These are phyloP conservation scores for Laticauda laticaudata DNA, from an alignment of 2,113 vertebrate genomes.

Conservation along the genomic window DNA sequence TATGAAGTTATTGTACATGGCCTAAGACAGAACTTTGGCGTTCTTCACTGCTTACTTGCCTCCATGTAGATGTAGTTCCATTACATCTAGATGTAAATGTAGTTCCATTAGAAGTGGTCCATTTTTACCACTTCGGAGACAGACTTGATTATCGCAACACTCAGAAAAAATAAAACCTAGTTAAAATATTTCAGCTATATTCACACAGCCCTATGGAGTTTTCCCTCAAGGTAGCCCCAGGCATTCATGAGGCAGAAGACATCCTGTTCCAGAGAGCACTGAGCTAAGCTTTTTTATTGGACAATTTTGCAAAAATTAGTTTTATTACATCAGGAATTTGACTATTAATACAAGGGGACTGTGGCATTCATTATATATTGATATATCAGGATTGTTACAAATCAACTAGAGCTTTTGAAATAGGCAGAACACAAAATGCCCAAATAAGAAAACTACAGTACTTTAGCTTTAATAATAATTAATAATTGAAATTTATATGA, in stretches of 20 bases:
- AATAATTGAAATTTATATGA: neutral
- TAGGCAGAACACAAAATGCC: neutral
- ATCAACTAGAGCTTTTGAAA: neutral
- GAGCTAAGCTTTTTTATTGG: neutral
- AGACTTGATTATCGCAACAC: neutral
- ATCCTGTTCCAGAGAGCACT: neutral
- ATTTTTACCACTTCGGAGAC: neutral
- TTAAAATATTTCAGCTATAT: neutral
- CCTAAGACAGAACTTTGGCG: too few species aligned
- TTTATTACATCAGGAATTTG: neutral
- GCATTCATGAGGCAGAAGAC: neutral
- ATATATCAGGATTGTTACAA: neutral
- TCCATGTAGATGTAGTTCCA: too few species aligned
- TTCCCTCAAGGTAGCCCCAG: neutral
- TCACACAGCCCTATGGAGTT: neutral
- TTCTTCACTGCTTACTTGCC: too few species aligned
- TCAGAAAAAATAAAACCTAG: neutral
- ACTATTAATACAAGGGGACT: neutral
- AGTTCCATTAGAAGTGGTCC: too few species aligned
- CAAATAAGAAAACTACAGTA: neutral
- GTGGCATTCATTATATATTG: neutral
- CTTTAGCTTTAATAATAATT: neutral
- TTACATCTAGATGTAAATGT: too few species aligned
- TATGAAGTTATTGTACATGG: too few species aligned
- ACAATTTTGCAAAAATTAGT: neutral